These are phyloP conservation scores for Tribolium castaneum DNA, from an alignment of 1,140 invertebrate genomes.

Conservation along the genomic window DNA sequence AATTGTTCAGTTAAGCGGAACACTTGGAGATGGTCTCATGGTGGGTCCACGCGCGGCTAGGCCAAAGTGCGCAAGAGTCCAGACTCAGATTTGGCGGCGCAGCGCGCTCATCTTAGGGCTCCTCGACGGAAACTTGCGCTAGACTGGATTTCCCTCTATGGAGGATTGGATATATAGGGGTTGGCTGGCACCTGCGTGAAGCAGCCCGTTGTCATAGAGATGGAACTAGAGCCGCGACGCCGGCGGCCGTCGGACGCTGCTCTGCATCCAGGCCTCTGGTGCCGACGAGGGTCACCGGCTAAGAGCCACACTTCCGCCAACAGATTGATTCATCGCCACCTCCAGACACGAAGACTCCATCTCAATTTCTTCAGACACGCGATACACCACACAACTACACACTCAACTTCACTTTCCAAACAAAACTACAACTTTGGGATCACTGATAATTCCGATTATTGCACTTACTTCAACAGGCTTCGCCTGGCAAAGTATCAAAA, in stretches of 20 bases:
- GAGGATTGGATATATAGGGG: constrained; percentile 49
- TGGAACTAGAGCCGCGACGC: constrained; percentile 48
- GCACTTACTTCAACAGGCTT: not conserved
- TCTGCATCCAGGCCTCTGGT: constrained; percentile 24
- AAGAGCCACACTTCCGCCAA: constrained; percentile 25
- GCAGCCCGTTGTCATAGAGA: constrained; percentile 51
- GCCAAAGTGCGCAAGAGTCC: not conserved
- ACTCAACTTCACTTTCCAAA: not conserved
- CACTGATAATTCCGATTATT: not conserved
- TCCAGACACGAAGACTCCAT: constrained; percentile 20
- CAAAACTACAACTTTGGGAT: not conserved
- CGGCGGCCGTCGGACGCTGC: constrained; percentile 42
- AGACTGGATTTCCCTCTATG: constrained; percentile 48
- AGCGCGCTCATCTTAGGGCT: constrained; percentile 11
- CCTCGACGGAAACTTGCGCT: constrained; percentile 25
- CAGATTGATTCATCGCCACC: constrained; percentile 40
- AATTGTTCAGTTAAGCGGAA: constrained; percentile 39
- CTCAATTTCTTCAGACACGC: constrained; percentile 12
- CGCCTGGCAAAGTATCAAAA: too few relatives aligned
- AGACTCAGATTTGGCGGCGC: constrained; percentile 35
- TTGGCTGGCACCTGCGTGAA: constrained; percentile 54
- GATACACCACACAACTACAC: not conserved
- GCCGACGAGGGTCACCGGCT: constrained; percentile 32
- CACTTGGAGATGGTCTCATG: constrained; percentile 23
- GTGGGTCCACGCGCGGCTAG: constrained; percentile 3